Evolutionary conservation across 2,888 invertebrate genomes (phyloP), one percentile per base, ranked within the genome.

Genomic region (Ormyrus nitidulus): DNA sequence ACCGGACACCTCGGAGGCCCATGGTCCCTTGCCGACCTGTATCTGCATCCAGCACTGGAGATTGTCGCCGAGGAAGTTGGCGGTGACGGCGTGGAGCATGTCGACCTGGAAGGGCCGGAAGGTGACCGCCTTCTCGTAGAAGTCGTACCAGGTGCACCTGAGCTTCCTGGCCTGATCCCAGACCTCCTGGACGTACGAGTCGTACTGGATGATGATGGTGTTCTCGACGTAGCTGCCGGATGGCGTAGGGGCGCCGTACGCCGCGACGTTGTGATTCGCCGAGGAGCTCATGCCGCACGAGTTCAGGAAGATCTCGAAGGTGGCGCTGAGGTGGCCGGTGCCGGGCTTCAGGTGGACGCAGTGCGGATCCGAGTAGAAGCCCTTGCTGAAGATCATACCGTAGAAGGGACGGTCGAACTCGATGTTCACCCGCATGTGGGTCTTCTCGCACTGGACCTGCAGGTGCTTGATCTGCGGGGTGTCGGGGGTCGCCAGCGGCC

Each of bases 41-140:
- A 98, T 98, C 91, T 98, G 98, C 98, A 98, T 98, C 98, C 98
- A 98, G 91, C 98, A 98, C 90, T 98, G 97, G 86, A 98, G 92
- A 92, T 98, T 98, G 91, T 98, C 98, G 49, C 98, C 98, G 86
- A 98, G 93, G 93, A 98, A 98, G 92, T 98, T 98, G 69, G 98
- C 98, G 0, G 97, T 97, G 65, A 98, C 97, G 0, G 97, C 98
- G 90, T 98, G 97, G 85, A 98, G 91, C 97, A 97, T 98, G 90
- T 98, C 98, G 56, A 98, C 98, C 92, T 97, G 97, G 95, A 98
- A 98, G 51, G 98, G 98, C 87, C 97, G 93, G 92, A 98, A 98
- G 59, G 97, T 97, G 77, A 98, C 97, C 1, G 97, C 96, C 91
- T 98, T 98, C 90, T 98, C 98, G 91, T 98, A 98, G 91, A 96